Evolutionary conservation across 2,113 vertebrate genomes (phyloP), one percentile per base, ranked within the genome.

Genomic region (Chloropsis cyanopogon): DNA sequence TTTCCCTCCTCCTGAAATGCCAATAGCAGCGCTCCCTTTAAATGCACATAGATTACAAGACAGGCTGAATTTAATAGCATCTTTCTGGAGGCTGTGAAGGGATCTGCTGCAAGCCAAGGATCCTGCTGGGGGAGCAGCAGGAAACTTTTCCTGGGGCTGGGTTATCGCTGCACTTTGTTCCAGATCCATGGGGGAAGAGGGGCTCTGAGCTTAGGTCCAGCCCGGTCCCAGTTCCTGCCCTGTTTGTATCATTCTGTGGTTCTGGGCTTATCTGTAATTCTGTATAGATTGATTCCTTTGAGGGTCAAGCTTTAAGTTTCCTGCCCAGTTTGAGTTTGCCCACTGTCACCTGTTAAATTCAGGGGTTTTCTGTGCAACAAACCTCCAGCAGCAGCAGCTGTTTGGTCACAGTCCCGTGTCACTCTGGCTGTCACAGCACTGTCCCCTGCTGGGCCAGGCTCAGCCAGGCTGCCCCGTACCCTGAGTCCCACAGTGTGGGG

Each of bases 321-420:
- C 22, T 39, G 57, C 70, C 82, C 37, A 42, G 64, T 95, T 87
- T 94, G 94, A 94, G 63, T 95, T 63, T 96, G 86, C 71, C 63
- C 60, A 9, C 71, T 87, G 93, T 95, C 93, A 97, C 94, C 95
- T 97, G 94, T 97, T 97, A 96, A 96, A 69, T 86, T 16, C 31
- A 9, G 21, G 39, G 24, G 1, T 24, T 83, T 95, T 70, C 71
- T 61, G 46, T 7, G 22, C 65, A 57, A 11, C 47, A 90, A 54
- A 78, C 75, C 97, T 96, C 44, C 54, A 91, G 81, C 11, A 72
- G 61, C 65, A 95, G 61, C 60, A 92, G 61, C 19, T 31, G 42
- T 83, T 87, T 66, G 64, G 41, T 52, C 22, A 56, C 10, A 10
- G 72, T 39, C 26, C 15, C 23, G 1, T 1, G 0, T 54, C 2